Conservation (phyloP, 2,888 invertebrate species). For the Aspidiotus destructor region DNA sequence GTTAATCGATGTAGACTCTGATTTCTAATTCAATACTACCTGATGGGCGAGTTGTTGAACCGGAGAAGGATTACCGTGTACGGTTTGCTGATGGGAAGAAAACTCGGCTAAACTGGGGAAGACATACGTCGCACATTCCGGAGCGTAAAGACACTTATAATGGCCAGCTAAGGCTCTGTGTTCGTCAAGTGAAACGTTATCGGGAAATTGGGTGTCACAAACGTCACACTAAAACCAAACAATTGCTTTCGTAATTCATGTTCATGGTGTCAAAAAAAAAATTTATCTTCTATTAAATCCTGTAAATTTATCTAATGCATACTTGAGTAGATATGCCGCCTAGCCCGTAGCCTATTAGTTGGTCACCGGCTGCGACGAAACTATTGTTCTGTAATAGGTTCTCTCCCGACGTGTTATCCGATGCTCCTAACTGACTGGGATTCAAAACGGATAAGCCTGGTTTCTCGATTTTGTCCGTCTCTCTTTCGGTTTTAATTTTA, state of each 20-base stretch:
- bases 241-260: not conserved
- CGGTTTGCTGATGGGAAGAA: conserved; percentile 35
- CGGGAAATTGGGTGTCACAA: conserved; percentile 20
- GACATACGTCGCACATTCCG: conserved; percentile 41
- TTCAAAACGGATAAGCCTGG: conserved; percentile 17
- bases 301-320: too few species aligned
- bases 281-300: too few species aligned
- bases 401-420: conserved; percentile 5
- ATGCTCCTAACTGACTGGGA: conserved; percentile 28
- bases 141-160: conserved; percentile 44
- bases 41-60: conserved; percentile 47
- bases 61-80: conserved; percentile 40
- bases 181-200: conserved; percentile 14
- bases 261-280: too few species aligned
- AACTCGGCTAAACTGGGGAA: conserved; percentile 39
- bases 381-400: conserved; percentile 21
- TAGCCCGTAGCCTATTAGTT: conserved; percentile 1
- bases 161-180: conserved; percentile 37
- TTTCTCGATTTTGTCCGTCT: conserved; percentile 5
- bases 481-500: conserved; percentile 17
- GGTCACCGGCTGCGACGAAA: conserved; percentile 7
- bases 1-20: not conserved
- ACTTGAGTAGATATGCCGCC: too few species aligned
- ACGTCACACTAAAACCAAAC: conserved; percentile 18
- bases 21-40: conserved; percentile 37